These are phyloP conservation scores for Solea solea DNA, from an alignment of 2,113 vertebrate genomes.

Conservation along the genomic window DNA sequence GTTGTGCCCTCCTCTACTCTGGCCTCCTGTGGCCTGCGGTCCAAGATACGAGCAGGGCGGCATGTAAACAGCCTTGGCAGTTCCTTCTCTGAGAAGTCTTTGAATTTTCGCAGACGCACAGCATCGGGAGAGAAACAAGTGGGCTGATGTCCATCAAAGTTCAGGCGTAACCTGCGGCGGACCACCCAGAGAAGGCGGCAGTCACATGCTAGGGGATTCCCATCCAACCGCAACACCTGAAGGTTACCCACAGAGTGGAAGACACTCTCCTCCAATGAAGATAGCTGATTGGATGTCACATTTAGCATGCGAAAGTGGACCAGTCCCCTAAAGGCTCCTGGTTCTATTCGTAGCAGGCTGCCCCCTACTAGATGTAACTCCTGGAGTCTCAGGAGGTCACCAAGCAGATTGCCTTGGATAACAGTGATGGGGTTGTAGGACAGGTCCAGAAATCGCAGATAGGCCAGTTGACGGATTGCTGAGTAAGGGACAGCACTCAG, in stretches of 20 bases:
- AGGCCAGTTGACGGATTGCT: conserved; percentile 83
- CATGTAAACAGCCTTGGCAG: conserved; percentile 85
- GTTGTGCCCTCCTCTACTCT: conserved; percentile 84
- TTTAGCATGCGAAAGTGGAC: conserved; percentile 85
- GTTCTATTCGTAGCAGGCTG: conserved; percentile 82
- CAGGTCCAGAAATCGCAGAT: conserved; percentile 86
- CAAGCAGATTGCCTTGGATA: conserved; percentile 80
- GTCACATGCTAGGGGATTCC: conserved; percentile 89
- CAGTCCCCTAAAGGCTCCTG: conserved; percentile 86
- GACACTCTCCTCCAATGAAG: conserved; percentile 85
- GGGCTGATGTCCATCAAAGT: conserved; percentile 85
- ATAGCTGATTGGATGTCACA: conserved; percentile 86
- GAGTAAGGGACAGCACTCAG: conserved; percentile 85
- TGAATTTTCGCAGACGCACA: conserved; percentile 79
- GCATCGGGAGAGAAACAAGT: conserved; percentile 81
- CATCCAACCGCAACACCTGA: conserved; percentile 85
- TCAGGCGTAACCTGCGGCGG: conserved; percentile 77
- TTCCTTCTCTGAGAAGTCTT: conserved; percentile 85
- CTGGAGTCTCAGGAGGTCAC: conserved; percentile 83
- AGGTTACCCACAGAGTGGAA: conserved; percentile 87
- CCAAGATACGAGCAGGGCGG: conserved; percentile 80
- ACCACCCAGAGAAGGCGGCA: conserved; percentile 91
- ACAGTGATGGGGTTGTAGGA: conserved; percentile 89
- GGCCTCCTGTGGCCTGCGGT: conserved; percentile 76
- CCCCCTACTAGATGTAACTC: conserved; percentile 88